These are phyloP conservation scores for Harmothoe impar DNA, from an alignment of 2,888 invertebrate genomes.

Conservation along the genomic window DNA sequence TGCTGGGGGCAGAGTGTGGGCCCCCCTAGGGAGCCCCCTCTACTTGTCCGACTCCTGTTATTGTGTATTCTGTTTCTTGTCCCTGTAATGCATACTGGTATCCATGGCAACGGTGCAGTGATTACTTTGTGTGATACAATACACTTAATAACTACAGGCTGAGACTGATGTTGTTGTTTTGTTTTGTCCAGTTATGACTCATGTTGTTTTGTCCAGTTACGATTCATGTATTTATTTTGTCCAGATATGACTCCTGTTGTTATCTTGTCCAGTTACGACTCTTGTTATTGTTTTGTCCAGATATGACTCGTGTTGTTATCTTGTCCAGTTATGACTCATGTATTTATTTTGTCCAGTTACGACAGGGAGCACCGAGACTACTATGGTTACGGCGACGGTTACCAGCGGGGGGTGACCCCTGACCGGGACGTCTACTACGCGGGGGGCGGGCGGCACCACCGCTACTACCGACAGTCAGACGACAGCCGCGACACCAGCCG, in stretches of 20 bases:
- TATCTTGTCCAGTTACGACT: background rate
- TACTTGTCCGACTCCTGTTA: no score
- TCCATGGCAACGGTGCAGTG: no score
- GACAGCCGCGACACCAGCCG: slow-evolving; percentile 16
- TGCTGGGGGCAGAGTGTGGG: no score
- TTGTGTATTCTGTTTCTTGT: no score
- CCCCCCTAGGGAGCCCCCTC: no score
- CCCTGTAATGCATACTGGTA: no score
- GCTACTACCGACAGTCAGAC: slow-evolving; percentile 20
- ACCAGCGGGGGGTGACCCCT: slow-evolving; percentile 35
- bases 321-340: background rate
- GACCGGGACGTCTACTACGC: slow-evolving; percentile 18
- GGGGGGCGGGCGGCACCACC: background rate
- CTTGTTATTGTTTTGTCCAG: no score
- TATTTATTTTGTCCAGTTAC: background rate
- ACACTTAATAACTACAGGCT: no score
- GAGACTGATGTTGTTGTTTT: no score
- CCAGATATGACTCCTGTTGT: background rate
- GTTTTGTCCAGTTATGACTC: background rate
- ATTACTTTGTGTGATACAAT: no score
- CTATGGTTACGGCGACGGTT: slow-evolving; percentile 36
- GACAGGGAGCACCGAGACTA: slow-evolving; percentile 54
- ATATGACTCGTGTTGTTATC: background rate
- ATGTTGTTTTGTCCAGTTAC: background rate
- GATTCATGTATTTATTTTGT: background rate